Conservation (phyloP, 2,888 invertebrate genomes). For the Caenorhabditis zanzibari region DNA sequence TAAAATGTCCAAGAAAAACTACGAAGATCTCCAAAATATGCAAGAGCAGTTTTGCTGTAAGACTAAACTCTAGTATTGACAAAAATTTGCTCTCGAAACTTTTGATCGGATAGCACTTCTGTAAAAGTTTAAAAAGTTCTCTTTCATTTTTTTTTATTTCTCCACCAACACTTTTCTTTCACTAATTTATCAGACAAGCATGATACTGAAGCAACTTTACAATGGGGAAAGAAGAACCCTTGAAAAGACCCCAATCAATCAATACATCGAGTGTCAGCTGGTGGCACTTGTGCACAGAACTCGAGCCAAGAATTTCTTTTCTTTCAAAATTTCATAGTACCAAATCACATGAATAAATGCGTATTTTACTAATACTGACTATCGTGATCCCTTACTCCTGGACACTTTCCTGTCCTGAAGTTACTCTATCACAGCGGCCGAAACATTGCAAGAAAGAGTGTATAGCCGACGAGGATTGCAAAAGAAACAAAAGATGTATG, state of each 20-base stretch:
- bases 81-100: too few species aligned
- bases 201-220: conserved; percentile 58
- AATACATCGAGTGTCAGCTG: conserved; percentile 65
- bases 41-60: too few species aligned
- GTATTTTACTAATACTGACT: conserved; percentile 28
- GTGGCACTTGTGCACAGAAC: conserved; percentile 59
- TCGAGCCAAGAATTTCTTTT: conserved; percentile 44
- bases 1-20: too few species aligned
- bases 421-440: conserved; percentile 52
- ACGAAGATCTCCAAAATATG: too few species aligned
- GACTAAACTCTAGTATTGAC: too few species aligned
- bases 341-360: conserved; percentile 57
- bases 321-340: conserved; percentile 52
- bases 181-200: conserved; percentile 17
- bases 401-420: conserved; percentile 59
- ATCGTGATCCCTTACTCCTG: neutral
- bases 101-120: too few species aligned
- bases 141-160: neutral
- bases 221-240: conserved; percentile 51
- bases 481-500: conserved; percentile 91
- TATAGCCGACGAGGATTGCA: conserved; percentile 95
- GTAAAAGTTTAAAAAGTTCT: neutral
- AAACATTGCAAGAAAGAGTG: conserved; percentile 85
- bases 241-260: conserved; percentile 64
- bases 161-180: neutral